These are phyloP conservation scores for Panurus biarmicus DNA, from an alignment of 2,113 vertebrate genomes.

Conservation along the genomic window DNA sequence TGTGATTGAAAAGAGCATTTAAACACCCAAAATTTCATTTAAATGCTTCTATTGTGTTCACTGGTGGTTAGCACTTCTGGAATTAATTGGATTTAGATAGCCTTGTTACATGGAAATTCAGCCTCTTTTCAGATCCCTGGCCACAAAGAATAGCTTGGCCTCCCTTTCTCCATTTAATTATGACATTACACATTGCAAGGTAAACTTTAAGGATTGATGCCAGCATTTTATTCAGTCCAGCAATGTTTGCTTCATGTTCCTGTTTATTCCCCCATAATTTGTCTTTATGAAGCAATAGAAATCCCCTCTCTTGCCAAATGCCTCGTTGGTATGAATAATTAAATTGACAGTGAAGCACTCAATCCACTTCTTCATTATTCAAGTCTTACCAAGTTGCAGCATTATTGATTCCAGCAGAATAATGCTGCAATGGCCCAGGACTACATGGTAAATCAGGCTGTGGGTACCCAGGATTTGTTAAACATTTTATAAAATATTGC, in stretches of 20 bases:
- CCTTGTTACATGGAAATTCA: not conserved
- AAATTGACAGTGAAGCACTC: constrained; percentile 8
- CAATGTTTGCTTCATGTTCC: not conserved
- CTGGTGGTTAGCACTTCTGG: not conserved
- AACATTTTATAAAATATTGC: not conserved
- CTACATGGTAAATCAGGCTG: not conserved
- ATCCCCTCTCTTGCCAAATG: constrained; percentile 29
- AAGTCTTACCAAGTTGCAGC: not conserved
- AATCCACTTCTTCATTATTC: constrained; percentile 22
- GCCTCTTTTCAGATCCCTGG: not conserved
- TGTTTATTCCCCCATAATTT: constrained; percentile 37
- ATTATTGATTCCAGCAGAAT: constrained; percentile 26
- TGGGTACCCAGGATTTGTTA: not conserved
- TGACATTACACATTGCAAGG: not conserved
- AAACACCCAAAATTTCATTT: not conserved
- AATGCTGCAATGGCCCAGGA: not conserved
- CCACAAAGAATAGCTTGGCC: not conserved
- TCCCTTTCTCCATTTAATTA: not conserved
- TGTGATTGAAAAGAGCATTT: not conserved
- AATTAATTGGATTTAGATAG: not conserved
- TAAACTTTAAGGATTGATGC: constrained; percentile 33
- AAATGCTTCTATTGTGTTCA: not conserved
- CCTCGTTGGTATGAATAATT: constrained; percentile 33
- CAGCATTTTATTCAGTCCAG: constrained; percentile 5
- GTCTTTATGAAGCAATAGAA: constrained; percentile 24